Evolutionary conservation across 2,888 invertebrate species (phyloP).

Genomic region (Dichetophora obliterata): DNA sequence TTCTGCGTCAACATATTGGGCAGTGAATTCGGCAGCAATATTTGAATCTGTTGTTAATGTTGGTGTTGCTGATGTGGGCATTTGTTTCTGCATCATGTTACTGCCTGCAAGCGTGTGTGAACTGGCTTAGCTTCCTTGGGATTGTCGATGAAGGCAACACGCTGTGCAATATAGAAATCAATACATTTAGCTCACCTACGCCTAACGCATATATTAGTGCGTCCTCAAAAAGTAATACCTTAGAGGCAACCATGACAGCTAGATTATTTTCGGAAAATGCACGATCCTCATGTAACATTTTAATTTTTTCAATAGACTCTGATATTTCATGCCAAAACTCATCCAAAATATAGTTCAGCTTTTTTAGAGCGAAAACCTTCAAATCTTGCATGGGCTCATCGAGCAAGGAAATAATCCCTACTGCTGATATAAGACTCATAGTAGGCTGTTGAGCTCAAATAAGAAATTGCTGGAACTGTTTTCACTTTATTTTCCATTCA

Average conservation of each 20-base stretch:
- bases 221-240: conserved; percentile 98
- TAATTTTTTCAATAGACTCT: conserved; percentile 97
- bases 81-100: no score
- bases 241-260: conserved; percentile 97
- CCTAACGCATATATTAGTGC: conserved; percentile 97
- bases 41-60: no score
- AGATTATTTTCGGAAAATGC: conserved; percentile 88
- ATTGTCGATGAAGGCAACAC: conserved; percentile 81
- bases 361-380: conserved; percentile 92
- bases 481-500: not conserved
- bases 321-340: conserved; percentile 99
- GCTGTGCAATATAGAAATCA: conserved; percentile 93
- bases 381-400: conserved; percentile 95
- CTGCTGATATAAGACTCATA: conserved; percentile 76
- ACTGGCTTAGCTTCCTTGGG: conserved; percentile 77
- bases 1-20: no score
- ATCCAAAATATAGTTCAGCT: conserved; percentile 93
- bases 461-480: no score
- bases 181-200: conserved; percentile 95
- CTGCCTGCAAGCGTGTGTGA: conserved; percentile 87
- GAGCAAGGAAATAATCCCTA: conserved; percentile 94
- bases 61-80: no score
- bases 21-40: no score
- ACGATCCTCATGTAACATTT: conserved; percentile 95
- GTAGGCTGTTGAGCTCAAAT: not conserved